Conservation (phyloP, 53 echinoderm and acorn worm species). For the Actinopyga echinites region DNA sequence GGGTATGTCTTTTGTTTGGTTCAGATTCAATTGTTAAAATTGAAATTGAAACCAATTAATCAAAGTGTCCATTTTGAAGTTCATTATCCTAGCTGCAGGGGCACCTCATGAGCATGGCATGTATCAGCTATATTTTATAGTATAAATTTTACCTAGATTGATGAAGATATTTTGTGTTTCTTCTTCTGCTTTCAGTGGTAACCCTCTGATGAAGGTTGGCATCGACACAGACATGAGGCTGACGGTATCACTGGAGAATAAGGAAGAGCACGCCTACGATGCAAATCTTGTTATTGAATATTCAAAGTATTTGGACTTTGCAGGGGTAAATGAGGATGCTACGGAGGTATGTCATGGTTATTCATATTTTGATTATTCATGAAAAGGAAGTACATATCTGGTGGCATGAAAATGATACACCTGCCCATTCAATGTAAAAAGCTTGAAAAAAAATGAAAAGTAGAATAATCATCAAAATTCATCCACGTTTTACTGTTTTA, state of each 20-base stretch:
- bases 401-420: too few species aligned
- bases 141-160: background rate
- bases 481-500: too few species aligned
- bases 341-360: slow-evolving; percentile 52
- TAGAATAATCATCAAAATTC: too few species aligned
- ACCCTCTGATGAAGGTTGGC: slow-evolving; percentile 75
- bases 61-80: too few species aligned
- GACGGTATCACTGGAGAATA: slow-evolving; percentile 58
- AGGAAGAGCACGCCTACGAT: slow-evolving; percentile 80
- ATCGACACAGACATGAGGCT: slow-evolving; percentile 44
- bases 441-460: too few species aligned
- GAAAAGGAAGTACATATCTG: background rate
- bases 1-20: too few species aligned
- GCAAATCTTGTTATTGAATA: slow-evolving; percentile 68
- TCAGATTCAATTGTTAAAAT: too few species aligned
- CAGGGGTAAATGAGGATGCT: slow-evolving; percentile 38
- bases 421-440: too few species aligned
- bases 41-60: too few species aligned
- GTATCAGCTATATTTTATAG: background rate
- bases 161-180: background rate
- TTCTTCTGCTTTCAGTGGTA: slow-evolving; percentile 34
- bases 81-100: too few species aligned
- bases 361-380: background rate
- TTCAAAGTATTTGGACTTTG: slow-evolving; percentile 63
- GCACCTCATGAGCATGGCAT: too few species aligned